These are phyloP conservation scores for Phyllostomus hastatus DNA, from an alignment of 2,113 vertebrate species.

Conservation along the genomic window DNA sequence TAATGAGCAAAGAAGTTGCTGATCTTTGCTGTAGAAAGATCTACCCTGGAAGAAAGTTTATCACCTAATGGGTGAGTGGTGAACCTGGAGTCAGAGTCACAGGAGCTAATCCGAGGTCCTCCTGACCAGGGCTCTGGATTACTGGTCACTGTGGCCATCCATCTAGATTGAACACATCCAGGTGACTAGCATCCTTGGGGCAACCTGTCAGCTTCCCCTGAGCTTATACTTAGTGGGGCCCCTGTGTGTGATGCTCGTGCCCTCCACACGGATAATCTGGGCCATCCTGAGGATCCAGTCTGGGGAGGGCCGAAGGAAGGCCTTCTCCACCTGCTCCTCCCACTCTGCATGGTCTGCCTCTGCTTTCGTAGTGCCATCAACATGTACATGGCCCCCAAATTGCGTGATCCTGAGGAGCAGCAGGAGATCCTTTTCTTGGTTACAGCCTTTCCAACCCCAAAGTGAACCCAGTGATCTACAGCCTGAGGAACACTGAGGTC, in stretches of 20 bases:
- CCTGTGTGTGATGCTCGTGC: slow-evolving; percentile 49
- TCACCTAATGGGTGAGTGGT: no score
- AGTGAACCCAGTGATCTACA: slow-evolving; percentile 48
- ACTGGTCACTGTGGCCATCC: no score
- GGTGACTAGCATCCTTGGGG: no score
- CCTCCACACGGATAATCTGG: background rate
- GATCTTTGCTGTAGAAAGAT: no score
- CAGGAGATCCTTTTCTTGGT: slow-evolving; percentile 63
- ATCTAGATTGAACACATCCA: no score
- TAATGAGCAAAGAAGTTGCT: no score
- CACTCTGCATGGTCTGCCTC: slow-evolving; percentile 52
- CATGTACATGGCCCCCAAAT: slow-evolving; percentile 40
- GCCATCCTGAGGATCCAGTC: slow-evolving; percentile 2
- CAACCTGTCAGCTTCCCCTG: background rate
- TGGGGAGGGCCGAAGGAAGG: slow-evolving; percentile 27
- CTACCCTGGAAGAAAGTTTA: no score
- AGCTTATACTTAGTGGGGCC: slow-evolving; percentile 27
- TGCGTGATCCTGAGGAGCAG: slow-evolving; percentile 3
- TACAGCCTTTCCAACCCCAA: slow-evolving; percentile 66
- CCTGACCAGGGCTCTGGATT: no score
- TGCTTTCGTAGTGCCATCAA: slow-evolving; percentile 47
- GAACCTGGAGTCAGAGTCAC: no score
- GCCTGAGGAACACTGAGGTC: no score
- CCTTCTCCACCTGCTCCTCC: slow-evolving; percentile 70
- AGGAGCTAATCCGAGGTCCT: no score